Conservation (phyloP, 92 coral and sea anemone genomes). For the Porites evermanni region DNA sequence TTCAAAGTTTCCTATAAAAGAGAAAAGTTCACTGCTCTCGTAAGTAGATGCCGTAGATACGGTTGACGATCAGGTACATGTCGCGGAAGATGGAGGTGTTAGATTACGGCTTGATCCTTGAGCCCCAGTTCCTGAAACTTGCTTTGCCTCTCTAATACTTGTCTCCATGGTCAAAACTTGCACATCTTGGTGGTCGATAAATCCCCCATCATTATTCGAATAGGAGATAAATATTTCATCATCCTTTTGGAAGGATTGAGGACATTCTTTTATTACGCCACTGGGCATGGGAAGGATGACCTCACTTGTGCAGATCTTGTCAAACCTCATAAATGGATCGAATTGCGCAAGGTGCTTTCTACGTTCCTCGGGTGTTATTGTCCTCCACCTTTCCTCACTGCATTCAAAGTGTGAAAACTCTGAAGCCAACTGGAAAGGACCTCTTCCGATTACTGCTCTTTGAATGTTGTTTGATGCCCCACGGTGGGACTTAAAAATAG, state of each 20-base stretch:
- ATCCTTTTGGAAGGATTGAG: neutral
- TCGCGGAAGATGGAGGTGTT: no score
- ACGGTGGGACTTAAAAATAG: no score
- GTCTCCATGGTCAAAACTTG: neutral
- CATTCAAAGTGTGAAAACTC: no score
- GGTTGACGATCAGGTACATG: no score
- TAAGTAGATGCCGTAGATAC: neutral
- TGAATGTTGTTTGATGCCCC: no score
- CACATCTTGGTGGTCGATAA: slow-evolving; percentile 3
- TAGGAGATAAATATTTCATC: neutral
- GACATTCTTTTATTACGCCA: neutral
- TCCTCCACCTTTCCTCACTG: neutral
- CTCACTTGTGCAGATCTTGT: neutral
- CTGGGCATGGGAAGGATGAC: neutral
- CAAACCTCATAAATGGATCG: neutral
- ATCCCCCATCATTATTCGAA: neutral
- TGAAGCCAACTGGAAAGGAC: no score
- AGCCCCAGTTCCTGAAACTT: neutral
- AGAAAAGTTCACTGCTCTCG: neutral
- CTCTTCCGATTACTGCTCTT: no score
- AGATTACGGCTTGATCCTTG: slow-evolving; percentile 22
- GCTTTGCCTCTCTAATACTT: neutral
- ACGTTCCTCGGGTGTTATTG: neutral
- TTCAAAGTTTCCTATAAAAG: slow-evolving; percentile 24
- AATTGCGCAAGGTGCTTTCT: slow-evolving; percentile 5